Base-by-base conservation (phyloP, 2,888 invertebrate species). In the Carterocephalus palaemon region DNA sequence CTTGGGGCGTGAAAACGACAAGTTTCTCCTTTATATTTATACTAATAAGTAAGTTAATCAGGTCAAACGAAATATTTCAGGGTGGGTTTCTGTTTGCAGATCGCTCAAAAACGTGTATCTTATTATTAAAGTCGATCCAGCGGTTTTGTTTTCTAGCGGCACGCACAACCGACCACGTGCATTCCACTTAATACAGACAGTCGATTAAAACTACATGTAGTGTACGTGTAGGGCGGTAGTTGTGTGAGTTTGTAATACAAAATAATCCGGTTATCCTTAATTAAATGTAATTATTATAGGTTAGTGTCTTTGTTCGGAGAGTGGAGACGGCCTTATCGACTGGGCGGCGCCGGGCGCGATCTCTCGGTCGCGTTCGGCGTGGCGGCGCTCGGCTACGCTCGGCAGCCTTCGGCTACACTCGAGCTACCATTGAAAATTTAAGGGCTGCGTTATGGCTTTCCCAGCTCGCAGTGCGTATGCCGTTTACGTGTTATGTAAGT, bases 311-410 rank as follows among this genome's bases (percentile, higher is more conserved):
- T 86, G 86, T 86, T 82, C 80, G 69, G 74, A 62, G 67, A 74
- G 78, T 76, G 71, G 83, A 84, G 83, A 80, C 78, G 74, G 80
- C 81, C 85, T 81, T 88, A 88, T 87, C 86, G 88, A 88, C 87
- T 87, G 83, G 86, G 88, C 85, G 85, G 85, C 81, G 79, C 82
- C 83, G 73, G 67, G 74, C 70, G 76, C 65, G 67, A 70, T 68
- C 68, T 70, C 59, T 82, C 80, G 71, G 67, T 53, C 64, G 61
- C 57, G 49, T 59, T 75, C 74, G 74, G 60, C 53, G 57, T 57
- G 60, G 60, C 59, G 53, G 59, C 67, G 67, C 60, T 79, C 79
- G 70, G 70, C 57, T 58, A 54, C 56, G 39, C 58, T 75, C 73
- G 74, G 57, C 49, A 53, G 32, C 54, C 56, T 60, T 82, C 85